Conservation (phyloP, 2,797 vertebrate genomes). For the Hybognathus amarus region DNA sequence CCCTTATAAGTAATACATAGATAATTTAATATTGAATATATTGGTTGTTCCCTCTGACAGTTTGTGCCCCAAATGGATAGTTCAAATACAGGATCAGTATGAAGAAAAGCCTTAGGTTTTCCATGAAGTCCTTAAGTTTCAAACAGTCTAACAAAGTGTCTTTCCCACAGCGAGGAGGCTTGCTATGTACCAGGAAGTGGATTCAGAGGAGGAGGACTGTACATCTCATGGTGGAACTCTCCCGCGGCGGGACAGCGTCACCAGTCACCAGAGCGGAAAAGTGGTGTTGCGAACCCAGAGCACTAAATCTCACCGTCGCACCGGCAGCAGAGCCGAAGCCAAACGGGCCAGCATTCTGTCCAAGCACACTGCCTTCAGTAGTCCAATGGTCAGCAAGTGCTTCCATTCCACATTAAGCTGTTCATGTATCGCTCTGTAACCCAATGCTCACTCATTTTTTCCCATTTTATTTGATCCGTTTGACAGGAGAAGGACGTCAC, state of each 20-base stretch:
- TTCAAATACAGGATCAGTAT: background rate
- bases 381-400: conserved; percentile 88
- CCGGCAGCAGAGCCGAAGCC: conserved; percentile 90
- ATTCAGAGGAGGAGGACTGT: conserved; percentile 92
- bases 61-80: background rate
- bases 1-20: background rate
- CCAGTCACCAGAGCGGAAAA: conserved; percentile 88
- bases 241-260: conserved; percentile 83
- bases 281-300: conserved; percentile 87
- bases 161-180: conserved; percentile 83
- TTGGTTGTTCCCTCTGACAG: background rate
- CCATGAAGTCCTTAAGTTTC: background rate
- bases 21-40: background rate
- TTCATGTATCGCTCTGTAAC: background rate
- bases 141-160: background rate
- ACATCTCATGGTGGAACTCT: conserved; percentile 80
- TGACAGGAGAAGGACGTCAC: conserved; percentile 93
- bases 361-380: conserved; percentile 95
- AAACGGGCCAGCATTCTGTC: conserved; percentile 93
- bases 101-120: background rate
- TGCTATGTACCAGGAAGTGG: conserved; percentile 93
- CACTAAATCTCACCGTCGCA: conserved; percentile 90
- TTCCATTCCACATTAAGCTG: background rate
- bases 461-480: background rate
- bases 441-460: background rate